phyloP scores from a whole-genome alignment of 2,797 vertebrate species.

The Schizopygopsis pylzovi region DNA sequence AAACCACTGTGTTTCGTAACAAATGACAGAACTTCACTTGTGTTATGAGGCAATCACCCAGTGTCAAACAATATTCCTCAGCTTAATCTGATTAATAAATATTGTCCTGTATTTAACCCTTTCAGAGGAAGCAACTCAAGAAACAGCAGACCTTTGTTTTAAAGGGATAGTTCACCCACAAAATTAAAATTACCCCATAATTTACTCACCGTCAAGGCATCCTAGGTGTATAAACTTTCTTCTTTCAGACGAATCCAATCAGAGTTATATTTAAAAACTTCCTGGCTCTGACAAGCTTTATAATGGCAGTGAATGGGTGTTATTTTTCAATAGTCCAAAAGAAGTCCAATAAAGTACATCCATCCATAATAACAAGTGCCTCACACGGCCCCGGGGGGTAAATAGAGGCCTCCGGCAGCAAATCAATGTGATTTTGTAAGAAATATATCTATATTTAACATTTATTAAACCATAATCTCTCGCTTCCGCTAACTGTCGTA shows the following conservation, averaged over 20 bases:
- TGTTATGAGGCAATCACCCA: conserved; percentile 9
- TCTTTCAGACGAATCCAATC: neutral
- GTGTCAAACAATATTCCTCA: conserved; percentile 23
- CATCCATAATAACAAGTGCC: no score
- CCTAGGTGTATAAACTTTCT: neutral
- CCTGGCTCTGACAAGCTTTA: neutral
- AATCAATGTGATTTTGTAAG: no score
- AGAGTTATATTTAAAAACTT: neutral
- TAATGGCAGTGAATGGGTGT: no score
- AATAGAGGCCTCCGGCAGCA: no score
- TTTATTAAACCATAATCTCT: no score
- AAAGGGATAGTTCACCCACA: neutral
- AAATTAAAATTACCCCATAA: neutral
- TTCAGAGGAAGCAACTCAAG: neutral
- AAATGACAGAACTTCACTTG: conserved; percentile 18
- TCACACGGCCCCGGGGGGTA: no score
- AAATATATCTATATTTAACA: no score
- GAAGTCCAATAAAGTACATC: no score
- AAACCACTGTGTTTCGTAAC: conserved; percentile 2
- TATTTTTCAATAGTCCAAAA: no score
- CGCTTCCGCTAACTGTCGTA: no score
- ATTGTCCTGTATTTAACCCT: neutral
- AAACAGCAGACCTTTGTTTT: neutral
- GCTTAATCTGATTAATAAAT: conserved; percentile 1
- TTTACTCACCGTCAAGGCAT: neutral